Percentiles rank a stretch among this genome's conserved stretches.
Conservation (phyloP, 2,888 invertebrate species). For the Macropis europaea region DNA sequence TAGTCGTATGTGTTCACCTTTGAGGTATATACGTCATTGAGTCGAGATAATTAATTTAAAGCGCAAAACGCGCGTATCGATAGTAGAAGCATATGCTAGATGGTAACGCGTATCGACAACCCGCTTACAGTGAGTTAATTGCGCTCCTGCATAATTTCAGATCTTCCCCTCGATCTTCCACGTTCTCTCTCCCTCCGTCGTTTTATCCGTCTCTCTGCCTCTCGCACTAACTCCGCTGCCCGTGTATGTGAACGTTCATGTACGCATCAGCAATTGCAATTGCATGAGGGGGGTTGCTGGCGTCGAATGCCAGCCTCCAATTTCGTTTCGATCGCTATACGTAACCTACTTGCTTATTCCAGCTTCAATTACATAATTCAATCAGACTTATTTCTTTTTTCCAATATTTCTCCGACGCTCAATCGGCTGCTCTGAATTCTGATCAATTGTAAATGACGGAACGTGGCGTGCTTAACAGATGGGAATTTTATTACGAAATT, state of each 20-base stretch:
- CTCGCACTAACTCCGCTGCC: too few species aligned
- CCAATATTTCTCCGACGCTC: too few species aligned
- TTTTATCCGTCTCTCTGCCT: neutral
- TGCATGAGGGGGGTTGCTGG: neutral
- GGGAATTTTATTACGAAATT: too few species aligned
- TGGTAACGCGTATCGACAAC: conserved; percentile 52
- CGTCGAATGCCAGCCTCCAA: conserved; percentile 1
- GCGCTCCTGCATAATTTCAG: conserved; percentile 53
- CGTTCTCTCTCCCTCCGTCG: neutral
- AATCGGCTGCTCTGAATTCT: too few species aligned
- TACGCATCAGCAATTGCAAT: conserved; percentile 29
- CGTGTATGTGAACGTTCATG: neutral
- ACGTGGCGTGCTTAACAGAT: too few species aligned
- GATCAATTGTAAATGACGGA: too few species aligned
- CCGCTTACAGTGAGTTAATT: conserved; percentile 54
- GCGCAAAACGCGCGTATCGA: conserved; percentile 31
- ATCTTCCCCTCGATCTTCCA: conserved; percentile 41
- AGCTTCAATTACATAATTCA: conserved; percentile 19
- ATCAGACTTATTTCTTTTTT: neutral
- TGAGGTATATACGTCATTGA: conserved; percentile 17
- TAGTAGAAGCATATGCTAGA: conserved; percentile 9
- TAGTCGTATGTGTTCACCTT: neutral
- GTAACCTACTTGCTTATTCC: conserved; percentile 10
- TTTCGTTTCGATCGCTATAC: conserved; percentile 14
- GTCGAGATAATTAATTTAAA: conserved; percentile 43